A percentile compares a stretch with the other conserved stretches of the same genome.
Evolutionary conservation across 2,113 vertebrate genomes (phyloP).

Genomic region (Potamarius usumacintae): DNA sequence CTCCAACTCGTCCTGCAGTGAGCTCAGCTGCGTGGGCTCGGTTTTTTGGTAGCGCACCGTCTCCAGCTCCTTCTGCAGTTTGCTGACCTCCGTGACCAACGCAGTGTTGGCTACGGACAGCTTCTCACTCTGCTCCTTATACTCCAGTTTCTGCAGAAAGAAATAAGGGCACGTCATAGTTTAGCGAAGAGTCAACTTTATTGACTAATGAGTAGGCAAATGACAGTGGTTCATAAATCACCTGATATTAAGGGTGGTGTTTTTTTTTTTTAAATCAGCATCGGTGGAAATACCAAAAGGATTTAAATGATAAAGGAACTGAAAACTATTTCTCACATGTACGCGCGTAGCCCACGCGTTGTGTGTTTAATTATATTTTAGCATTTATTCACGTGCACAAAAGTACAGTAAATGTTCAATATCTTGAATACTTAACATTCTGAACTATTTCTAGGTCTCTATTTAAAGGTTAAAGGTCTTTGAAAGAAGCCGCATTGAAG

Average conservation of each 20-base stretch:
- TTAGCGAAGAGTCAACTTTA: not conserved
- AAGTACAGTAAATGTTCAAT: no score
- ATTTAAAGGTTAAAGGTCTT: not conserved
- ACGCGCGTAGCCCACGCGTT: no score
- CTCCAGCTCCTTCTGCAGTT: slow-evolving; percentile 83
- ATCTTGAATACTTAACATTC: not conserved
- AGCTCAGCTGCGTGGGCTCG: slow-evolving; percentile 62
- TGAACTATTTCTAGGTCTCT: not conserved
- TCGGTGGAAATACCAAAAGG: not conserved
- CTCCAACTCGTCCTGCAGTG: slow-evolving; percentile 81
- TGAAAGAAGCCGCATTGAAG: no score
- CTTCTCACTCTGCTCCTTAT: slow-evolving; percentile 77
- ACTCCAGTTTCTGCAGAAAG: slow-evolving; percentile 80
- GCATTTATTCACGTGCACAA: not conserved
- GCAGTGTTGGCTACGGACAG: slow-evolving; percentile 58
- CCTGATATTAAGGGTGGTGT: not conserved
- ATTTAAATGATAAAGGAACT: no score
- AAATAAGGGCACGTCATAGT: not conserved
- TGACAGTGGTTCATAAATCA: not conserved
- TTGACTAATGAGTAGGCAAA: not conserved
- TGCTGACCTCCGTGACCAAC: slow-evolving; percentile 76
- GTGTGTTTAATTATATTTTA: not conserved
- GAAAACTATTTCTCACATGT: no score
- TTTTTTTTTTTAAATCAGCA: not conserved
- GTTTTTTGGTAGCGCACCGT: slow-evolving; percentile 63